Evolutionary conservation across 2,888 invertebrate species (phyloP), one percentile per base, ranked within the genome.

Genomic region (Pristionchus fissidentatus): DNA sequence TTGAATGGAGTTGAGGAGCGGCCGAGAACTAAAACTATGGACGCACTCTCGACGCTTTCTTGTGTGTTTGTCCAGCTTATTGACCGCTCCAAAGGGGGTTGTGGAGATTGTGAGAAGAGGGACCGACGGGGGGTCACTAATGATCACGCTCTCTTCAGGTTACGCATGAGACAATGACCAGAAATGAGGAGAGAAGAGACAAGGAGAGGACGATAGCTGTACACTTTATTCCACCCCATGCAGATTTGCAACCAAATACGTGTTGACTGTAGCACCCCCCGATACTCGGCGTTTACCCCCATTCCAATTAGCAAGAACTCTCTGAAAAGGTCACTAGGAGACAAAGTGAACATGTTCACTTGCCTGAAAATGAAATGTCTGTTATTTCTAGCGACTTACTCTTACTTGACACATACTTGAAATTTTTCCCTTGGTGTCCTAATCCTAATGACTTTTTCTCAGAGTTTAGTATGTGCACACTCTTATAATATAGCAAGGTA

Each of bases 61-160:
- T n/a, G n/a, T n/a, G n/a, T n/a, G 41, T 70, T 70, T 70, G 70
- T 41, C n/a, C 22, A 70, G 70, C 43, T 70, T 70, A 41, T 70
- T 70, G 70, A 70, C 70, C 41, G 35, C 66, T 29, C 66, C 38
- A 38, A 43, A 43, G 66, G 38, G n/a, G n/a, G n/a, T n/a, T n/a
- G n/a, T n/a, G n/a, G n/a, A n/a, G n/a, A n/a, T n/a, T n/a, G n/a
- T n/a, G n/a, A n/a, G n/a, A n/a, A n/a, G 19, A 66, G 66, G 66
- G 66, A 38, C 38, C 66, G 38, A 19, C 22, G 22, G 38, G n/a
- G n/a, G 70, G 43, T 10, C 43, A 22, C 70, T 70, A 26, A 70
- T 70, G 70, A 43, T 41, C 22, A 13, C 10, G 22, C n/a, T 22
- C 1, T 43, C 43, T 70, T 70, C 70, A 70, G 70, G 70, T 70